Percentiles rank a stretch among this genome's conserved stretches.
These are phyloP conservation scores for Holothuria leucospilota DNA, from an alignment of 53 echinoderm and acorn worm species.

Conservation along the genomic window DNA sequence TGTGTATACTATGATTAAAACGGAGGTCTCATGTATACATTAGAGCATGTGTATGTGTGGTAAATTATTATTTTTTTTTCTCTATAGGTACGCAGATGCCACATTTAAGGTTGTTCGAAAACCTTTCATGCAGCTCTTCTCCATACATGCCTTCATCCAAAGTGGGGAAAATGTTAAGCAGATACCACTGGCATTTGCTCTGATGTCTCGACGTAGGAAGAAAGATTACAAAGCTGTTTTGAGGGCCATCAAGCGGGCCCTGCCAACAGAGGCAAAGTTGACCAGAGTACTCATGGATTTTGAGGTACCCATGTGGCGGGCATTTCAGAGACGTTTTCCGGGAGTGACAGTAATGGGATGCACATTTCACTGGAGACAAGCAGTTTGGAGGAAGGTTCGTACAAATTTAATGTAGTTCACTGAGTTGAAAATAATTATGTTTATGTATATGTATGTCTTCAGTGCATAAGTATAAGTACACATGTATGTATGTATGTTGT, in stretches of 20 bases:
- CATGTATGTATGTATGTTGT: too few species aligned
- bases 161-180: too few species aligned
- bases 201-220: background rate
- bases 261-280: constrained; percentile 1
- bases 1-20: too few species aligned
- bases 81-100: constrained; percentile 23
- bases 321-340: constrained; percentile 36
- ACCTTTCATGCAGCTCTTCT: constrained; percentile 37
- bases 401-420: too few species aligned
- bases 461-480: too few species aligned
- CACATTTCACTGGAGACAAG: too few species aligned
- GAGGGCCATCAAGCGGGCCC: constrained; percentile 16
- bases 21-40: background rate
- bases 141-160: too few species aligned
- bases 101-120: constrained; percentile 8
- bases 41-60: background rate
- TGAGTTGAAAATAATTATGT: too few species aligned
- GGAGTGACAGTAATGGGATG: constrained; percentile 44
- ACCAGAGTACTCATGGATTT: too few species aligned
- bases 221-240: constrained; percentile 58
- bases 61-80: background rate
- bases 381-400: constrained; percentile 55
- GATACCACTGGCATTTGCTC: too few species aligned
- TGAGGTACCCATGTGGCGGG: constrained; percentile 55
- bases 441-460: too few species aligned